phyloP scores from a whole-genome alignment of 2,113 vertebrate species.

The Ictalurus punctatus region DNA sequence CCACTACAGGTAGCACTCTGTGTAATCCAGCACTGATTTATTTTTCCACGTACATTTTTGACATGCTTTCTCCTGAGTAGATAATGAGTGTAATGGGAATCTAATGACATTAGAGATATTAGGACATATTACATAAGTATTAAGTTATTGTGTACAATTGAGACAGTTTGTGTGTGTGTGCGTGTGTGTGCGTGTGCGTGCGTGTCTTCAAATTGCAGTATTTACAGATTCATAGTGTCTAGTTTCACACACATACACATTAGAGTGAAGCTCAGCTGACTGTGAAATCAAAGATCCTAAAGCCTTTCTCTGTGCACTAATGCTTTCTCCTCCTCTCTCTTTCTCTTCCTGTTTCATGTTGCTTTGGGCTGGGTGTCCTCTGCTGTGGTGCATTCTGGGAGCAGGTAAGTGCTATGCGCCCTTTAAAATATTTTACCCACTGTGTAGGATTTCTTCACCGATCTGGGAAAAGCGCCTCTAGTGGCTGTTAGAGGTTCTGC shows the following conservation, averaged over 20 bases:
- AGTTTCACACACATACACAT: neutral
- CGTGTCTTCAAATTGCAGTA: neutral
- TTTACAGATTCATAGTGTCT: neutral
- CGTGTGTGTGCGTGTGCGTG: neutral
- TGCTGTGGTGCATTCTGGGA: conserved; percentile 20
- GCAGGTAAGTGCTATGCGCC: neutral
- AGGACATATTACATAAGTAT: conserved; percentile 2
- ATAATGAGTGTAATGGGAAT: neutral
- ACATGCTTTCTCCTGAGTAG: neutral
- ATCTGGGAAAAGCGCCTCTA: neutral
- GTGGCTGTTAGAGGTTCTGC: conserved; percentile 11
- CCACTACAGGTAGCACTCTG: neutral
- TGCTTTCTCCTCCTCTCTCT: conserved; percentile 5
- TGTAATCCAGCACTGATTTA: neutral
- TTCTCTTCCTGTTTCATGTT: conserved; percentile 12
- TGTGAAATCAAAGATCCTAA: conserved; percentile 20
- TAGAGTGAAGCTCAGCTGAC: neutral
- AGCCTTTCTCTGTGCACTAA: conserved; percentile 14
- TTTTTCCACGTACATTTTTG: neutral
- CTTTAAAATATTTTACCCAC: neutral
- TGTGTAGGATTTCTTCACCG: neutral
- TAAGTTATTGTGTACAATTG: neutral
- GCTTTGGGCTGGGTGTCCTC: neutral
- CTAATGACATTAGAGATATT: neutral
- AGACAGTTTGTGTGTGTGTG: neutral